phyloP scores from a whole-genome alignment of 2,888 invertebrate genomes.

The Synanthedon tipuliformis region DNA sequence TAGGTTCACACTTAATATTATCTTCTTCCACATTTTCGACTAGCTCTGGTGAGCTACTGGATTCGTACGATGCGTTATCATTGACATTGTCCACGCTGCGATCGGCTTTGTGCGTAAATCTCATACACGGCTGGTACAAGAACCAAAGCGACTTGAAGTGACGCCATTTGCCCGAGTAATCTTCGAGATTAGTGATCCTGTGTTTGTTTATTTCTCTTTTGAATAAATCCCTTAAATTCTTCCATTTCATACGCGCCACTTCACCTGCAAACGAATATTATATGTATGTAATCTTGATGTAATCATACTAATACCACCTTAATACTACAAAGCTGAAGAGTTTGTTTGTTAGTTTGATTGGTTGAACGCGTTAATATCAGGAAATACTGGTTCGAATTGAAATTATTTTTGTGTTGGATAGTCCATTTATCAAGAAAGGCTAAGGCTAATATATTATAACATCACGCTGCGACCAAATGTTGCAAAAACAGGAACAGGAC shows the following conservation, averaged over 20 bases:
- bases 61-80: not conserved
- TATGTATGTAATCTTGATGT: too few species aligned
- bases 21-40: not conserved
- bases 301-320: too few species aligned
- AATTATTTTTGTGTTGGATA: too few species aligned
- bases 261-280: conserved; percentile 25
- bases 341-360: too few species aligned
- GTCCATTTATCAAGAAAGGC: too few species aligned
- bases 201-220: conserved; percentile 22
- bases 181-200: conserved; percentile 7
- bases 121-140: conserved; percentile 12
- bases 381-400: too few species aligned
- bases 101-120: conserved; percentile 5
- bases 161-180: conserved; percentile 30
- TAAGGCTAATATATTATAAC: too few species aligned
- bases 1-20: not conserved
- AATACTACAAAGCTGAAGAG: too few species aligned
- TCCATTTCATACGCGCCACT: conserved; percentile 32
- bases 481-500: too few species aligned
- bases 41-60: not conserved
- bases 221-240: conserved; percentile 32
- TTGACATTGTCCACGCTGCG: not conserved
- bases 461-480: too few species aligned
- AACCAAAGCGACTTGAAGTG: conserved; percentile 26
- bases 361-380: too few species aligned